Conservation (phyloP, 2,888 invertebrate genomes). For the Drosophila melanosoma region DNA sequence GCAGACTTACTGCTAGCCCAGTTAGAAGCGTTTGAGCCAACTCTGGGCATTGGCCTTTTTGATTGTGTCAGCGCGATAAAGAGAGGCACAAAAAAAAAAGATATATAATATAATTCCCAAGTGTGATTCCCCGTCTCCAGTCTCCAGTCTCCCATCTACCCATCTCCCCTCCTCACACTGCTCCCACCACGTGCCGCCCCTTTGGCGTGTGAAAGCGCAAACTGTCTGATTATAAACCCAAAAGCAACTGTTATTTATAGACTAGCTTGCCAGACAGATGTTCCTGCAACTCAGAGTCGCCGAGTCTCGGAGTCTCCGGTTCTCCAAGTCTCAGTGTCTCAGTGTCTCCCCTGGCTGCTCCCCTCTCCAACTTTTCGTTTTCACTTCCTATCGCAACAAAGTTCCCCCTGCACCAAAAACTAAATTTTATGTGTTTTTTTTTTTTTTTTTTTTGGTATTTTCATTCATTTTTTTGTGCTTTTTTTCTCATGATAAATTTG, state of each 20-base stretch:
- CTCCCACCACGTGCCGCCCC: conserved; percentile 20
- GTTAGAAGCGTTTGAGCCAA: conserved; percentile 57
- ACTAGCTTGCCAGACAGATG: conserved; percentile 58
- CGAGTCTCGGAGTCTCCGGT: neutral
- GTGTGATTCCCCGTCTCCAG: conserved; percentile 25
- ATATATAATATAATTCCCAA: conserved; percentile 37
- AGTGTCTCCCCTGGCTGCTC: conserved; percentile 3
- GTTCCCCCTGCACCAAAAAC: conserved; percentile 35
- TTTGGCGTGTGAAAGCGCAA: conserved; percentile 76
- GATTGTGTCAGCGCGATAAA: conserved; percentile 74
- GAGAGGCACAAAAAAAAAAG: conserved; percentile 43
- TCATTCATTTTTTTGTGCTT: conserved; percentile 19
- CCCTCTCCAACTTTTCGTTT: conserved; percentile 65
- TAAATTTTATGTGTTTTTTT: conserved; percentile 32
- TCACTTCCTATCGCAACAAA: conserved; percentile 64
- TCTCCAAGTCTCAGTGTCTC: neutral
- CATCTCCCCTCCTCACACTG: neutral
- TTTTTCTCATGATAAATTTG: conserved; percentile 78
- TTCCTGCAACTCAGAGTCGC: conserved; percentile 18
- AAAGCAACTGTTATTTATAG: conserved; percentile 70
- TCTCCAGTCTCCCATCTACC: neutral
- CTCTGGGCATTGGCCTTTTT: conserved; percentile 33
- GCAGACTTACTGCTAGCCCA: conserved; percentile 43
- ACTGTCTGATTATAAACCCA: conserved; percentile 76
- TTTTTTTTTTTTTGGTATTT: conserved; percentile 25